These are phyloP conservation scores for Latheticus oryzae DNA, from an alignment of 2,888 invertebrate genomes.

Conservation along the genomic window DNA sequence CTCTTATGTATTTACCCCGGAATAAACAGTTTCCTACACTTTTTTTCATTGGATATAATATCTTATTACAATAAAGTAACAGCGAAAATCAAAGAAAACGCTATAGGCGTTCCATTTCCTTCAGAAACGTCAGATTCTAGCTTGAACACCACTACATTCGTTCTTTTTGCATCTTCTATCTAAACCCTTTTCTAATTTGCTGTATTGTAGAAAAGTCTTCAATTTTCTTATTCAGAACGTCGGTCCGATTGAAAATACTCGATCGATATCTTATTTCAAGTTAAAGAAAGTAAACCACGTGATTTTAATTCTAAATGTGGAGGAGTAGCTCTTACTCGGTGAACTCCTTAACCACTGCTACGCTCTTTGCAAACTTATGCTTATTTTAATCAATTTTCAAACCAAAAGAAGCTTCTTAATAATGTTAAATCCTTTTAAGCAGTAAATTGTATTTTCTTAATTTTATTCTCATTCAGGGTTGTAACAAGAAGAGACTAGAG, in stretches of 20 bases:
- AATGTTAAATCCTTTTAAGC: slow-evolving; percentile 6
- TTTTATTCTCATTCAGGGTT: too few species aligned
- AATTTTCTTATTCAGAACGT: too few species aligned
- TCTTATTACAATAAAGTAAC: slow-evolving; percentile 15
- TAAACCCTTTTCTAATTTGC: slow-evolving; percentile 8
- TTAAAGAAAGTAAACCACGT: too few species aligned
- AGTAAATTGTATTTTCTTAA: background rate
- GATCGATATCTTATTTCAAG: background rate
- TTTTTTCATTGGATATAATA: too few species aligned
- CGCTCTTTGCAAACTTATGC: slow-evolving; percentile 4
- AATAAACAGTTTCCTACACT: too few species aligned
- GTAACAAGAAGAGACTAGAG: too few species aligned
- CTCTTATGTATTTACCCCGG: too few species aligned
- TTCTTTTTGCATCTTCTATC: slow-evolving; percentile 10
- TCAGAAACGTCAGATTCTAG: background rate
- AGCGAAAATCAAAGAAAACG: slow-evolving; percentile 9
- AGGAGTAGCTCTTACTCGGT: background rate
- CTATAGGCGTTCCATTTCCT: slow-evolving; percentile 9
- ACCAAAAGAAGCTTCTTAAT: slow-evolving; percentile 2
- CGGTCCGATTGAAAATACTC: background rate
- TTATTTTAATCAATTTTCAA: slow-evolving; percentile 10
- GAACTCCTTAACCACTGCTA: too few species aligned
- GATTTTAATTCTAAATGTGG: too few species aligned
- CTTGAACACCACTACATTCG: too few species aligned
- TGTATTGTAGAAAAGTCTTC: background rate